phyloP scores from a whole-genome alignment of 2,888 invertebrate genomes.

The Chrysolina haemoptera region DNA sequence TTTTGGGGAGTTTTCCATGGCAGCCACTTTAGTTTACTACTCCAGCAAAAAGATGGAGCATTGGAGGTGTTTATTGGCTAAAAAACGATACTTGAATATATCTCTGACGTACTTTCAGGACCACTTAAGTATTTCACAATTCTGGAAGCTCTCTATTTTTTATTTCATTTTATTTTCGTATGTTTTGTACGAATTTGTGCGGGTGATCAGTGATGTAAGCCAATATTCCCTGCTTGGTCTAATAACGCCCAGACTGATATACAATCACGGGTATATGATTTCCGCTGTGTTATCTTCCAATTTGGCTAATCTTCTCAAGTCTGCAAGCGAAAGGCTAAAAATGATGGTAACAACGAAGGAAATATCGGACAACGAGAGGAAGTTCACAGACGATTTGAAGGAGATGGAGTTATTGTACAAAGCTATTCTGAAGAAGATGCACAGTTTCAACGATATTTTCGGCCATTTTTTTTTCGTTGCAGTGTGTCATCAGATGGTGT shows the following conservation, averaged over 20 bases:
- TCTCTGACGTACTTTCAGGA: background rate
- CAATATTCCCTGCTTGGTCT: background rate
- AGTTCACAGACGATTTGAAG: background rate
- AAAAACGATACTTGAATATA: background rate
- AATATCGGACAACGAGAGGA: background rate
- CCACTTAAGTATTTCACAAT: background rate
- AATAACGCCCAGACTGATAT: background rate
- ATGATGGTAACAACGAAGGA: background rate
- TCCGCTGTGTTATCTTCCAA: background rate
- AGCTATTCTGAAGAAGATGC: background rate
- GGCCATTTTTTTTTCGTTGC: background rate
- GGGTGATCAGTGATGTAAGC: background rate
- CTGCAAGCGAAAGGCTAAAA: background rate
- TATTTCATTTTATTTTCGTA: background rate
- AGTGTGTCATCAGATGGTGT: background rate
- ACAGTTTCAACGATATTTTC: constrained; percentile 3
- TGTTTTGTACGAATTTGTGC: background rate
- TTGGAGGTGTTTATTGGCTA: background rate
- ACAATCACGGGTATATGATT: background rate
- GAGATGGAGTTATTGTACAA: background rate
- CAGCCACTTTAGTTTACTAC: background rate
- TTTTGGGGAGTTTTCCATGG: background rate
- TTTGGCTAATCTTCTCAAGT: background rate
- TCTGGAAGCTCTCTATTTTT: background rate
- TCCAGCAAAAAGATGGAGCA: background rate